Percentiles rank a stretch among this genome's conserved stretches.
phyloP scores from a whole-genome alignment of 2,113 vertebrate genomes.

The Pachycephala philippinensis region DNA sequence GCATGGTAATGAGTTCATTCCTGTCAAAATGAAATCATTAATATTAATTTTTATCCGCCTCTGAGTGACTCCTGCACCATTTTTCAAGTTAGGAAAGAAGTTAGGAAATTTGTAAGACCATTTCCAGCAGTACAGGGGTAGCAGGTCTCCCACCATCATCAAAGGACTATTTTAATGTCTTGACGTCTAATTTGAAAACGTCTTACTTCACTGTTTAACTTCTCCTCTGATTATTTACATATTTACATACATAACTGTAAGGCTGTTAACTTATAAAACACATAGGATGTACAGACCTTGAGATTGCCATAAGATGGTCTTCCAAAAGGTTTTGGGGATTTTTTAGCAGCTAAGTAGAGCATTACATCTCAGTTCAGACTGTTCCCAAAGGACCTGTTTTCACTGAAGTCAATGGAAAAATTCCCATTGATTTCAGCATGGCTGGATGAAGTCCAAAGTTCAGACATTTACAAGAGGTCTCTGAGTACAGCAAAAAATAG shows the following conservation, averaged over 20 bases:
- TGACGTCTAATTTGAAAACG: not conserved
- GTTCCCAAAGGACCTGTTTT: constrained; percentile 13
- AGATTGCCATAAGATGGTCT: not conserved
- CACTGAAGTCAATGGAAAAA: constrained; percentile 19
- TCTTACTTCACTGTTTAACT: not conserved
- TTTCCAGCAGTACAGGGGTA: not conserved
- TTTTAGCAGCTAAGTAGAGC: not conserved
- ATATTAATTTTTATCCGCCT: constrained; percentile 62
- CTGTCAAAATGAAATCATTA: constrained; percentile 64
- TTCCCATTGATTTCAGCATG: constrained; percentile 25
- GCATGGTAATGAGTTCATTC: constrained; percentile 61
- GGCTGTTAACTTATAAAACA: not conserved
- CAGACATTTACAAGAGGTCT: constrained; percentile 1
- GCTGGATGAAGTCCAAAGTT: constrained; percentile 18
- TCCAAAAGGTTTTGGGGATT: not conserved
- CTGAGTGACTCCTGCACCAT: constrained; percentile 46
- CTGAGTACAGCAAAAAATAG: not conserved
- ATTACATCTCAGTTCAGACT: not conserved
- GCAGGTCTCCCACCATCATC: not conserved
- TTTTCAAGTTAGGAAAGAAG: constrained; percentile 46
- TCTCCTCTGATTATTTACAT: not conserved
- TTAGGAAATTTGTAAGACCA: not conserved
- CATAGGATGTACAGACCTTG: not conserved
- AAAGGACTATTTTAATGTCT: not conserved
- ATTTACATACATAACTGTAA: not conserved